phyloP scores from a whole-genome alignment of 2,888 invertebrate species.

The Antheraea yamamai region DNA sequence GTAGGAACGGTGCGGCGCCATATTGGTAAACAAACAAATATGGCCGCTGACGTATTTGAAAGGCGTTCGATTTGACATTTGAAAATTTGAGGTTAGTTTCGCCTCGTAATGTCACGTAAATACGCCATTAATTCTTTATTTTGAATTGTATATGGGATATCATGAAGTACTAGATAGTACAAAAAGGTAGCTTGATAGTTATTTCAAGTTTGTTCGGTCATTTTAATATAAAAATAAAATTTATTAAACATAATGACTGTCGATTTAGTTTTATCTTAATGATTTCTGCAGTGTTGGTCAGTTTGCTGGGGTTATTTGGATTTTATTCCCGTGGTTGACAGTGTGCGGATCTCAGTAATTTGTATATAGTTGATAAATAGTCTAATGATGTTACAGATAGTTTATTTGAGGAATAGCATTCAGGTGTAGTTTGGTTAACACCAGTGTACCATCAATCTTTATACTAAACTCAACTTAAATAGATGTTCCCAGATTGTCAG shows the following conservation, averaged over 20 bases:
- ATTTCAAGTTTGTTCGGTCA: not conserved
- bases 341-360: not conserved
- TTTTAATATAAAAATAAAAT: conserved; percentile 1
- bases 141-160: not conserved
- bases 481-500: not conserved
- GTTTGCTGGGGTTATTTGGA: not conserved
- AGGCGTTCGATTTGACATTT: conserved; percentile 8
- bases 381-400: not conserved
- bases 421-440: not conserved
- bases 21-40: conserved; percentile 59
- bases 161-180: conserved; percentile 5
- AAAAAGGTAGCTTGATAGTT: conserved; percentile 6
- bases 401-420: not conserved
- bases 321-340: not conserved
- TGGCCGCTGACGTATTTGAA: conserved; percentile 7
- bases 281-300: not conserved
- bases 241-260: not conserved
- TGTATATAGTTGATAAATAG: not conserved
- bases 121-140: not conserved
- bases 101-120: not conserved
- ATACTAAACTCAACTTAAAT: not conserved
- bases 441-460: not conserved
- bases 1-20: conserved; percentile 65
- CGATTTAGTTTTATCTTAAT: not conserved
- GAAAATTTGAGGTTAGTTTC: conserved; percentile 1